Base-by-base conservation (phyloP, 1,140 invertebrate genomes). In the Drosophila hydei region DNA sequence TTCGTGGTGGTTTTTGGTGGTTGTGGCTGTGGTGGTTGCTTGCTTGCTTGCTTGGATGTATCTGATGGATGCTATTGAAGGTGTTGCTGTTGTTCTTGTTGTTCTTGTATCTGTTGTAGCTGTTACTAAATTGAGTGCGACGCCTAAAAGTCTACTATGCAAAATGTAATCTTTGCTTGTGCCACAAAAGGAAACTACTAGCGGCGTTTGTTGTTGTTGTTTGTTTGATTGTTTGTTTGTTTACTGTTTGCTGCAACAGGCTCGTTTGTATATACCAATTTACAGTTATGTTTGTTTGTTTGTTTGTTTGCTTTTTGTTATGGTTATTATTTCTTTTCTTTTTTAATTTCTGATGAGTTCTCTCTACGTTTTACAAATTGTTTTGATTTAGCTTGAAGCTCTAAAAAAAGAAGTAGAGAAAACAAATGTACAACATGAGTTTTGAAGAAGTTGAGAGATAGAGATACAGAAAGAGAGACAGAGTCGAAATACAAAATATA, bases 371-470 rank as follows among this genome's bases (percentile, higher is more conserved):
- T 75, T 79, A 61, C 72, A 68, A 72, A 58, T 69, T 50, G n/a
- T 38, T 48, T 40, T 30, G 40, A 52, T 40, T 77, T 87, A 87
- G 77, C 78, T 87, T 73, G 83, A 88, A 87, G 83, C 83, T 88
- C 81, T 80, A 87, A 55, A 67, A 59, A 68, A 68, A 76, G 69
- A 77, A 85, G 65, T 79, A 79, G 81, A 85, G 83, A 87, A 88
- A 87, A 81, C 70, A 85, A 87, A 87, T 85, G 77, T 85, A 85
- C 81, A 85, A 87, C 81, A 85, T 81, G 84, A 88, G 81, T 85
- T 81, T 63, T 61, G 58, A 73, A 50, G 58, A 33, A 60, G 38
- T 59, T 62, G 38, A 68, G 27, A 75, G 25, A 61, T 21, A 36
- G n/a, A 36, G 48, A 71, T 0, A 59, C 7, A 72, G 25, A 61